Base-by-base conservation (phyloP, 2,113 vertebrate genomes). In the Speoplatyrhinus poulsoni region DNA sequence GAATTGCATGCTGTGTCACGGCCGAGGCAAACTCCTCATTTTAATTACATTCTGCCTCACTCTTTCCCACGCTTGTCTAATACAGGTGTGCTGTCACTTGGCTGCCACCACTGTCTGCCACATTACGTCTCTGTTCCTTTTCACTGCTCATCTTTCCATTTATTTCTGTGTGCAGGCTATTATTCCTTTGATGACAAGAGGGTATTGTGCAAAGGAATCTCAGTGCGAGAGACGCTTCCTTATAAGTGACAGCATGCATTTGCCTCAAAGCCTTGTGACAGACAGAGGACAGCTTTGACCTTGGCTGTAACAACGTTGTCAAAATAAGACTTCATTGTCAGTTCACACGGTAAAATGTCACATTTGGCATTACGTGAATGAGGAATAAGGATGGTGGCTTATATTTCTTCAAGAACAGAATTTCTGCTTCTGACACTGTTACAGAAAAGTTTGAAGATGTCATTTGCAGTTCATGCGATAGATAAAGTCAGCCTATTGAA, bases 1-100 rank as follows among this genome's bases (percentile, higher is more conserved):
- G 59, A 79, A 76, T 72, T 79, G 61, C 76, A 87, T 89, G 88
- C 83, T 36, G 49, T 73, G 65, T 79, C 88, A 89, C 74, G 33
- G 60, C 64, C 65, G 65, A 48, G 75, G 59, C 73, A 76, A 76
- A 70, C 46, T 63, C 68, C 75, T 65, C 68, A 73, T 72, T 78
- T 64, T 67, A 70, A 80, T 74, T 72, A 67, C 46, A 62, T 15
- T 55, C 32, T n/a, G 62, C 54, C 33, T 67, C 67, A 13, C 52
- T 69, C 36, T 62, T 64, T 52, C 36, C 54, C 46, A 48, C 15
- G 9, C 57, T 67, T 64, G 65, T 70, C 48, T 69, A 49, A 69
- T 59, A 49, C 52, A 72, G 46, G 46, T 48, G 12, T 26, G 46
- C 41, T 75, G 65, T 68, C 3, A 32, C 65, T 53, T 12, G 15